These are phyloP conservation scores for Folsomia candida DNA, from an alignment of 2,888 invertebrate genomes.

Conservation along the genomic window DNA sequence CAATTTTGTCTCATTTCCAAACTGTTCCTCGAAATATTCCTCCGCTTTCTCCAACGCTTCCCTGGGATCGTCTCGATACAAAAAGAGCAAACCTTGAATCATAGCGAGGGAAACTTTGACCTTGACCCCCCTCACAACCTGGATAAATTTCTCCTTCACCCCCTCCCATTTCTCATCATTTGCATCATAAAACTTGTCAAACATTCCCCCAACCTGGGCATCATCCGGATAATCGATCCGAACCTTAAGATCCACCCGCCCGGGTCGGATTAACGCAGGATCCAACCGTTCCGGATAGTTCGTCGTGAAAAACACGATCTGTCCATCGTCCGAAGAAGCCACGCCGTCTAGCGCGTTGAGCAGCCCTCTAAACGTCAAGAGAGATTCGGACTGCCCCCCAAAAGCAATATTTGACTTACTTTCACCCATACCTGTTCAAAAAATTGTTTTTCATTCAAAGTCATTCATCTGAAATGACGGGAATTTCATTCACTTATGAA, in stretches of 20 bases:
- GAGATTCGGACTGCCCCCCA: no score
- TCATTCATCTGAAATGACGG: no score
- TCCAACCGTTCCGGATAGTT: conserved; percentile 94
- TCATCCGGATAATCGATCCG: conserved; percentile 73
- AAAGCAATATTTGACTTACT: no score
- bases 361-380: conserved; percentile 96
- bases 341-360: conserved; percentile 99
- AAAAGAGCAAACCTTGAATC: conserved; percentile 90
- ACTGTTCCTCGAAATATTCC: conserved; percentile 52
- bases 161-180: conserved; percentile 47
- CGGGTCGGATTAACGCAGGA: conserved; percentile 90
- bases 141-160: conserved; percentile 23
- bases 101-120: conserved; percentile 84
- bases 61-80: conserved; percentile 69
- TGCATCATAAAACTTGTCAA: conserved; percentile 73
- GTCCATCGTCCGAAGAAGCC: conserved; percentile 92
- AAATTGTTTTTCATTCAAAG: no score
- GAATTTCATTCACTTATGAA: no score
- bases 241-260: conserved; percentile 88
- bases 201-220: conserved; percentile 83
- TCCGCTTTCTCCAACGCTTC: conserved; percentile 66
- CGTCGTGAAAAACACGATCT: conserved; percentile 98
- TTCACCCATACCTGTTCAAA: no score
- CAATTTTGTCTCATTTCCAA: no score
- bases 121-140: conserved; percentile 24